Evolutionary conservation across 2,888 invertebrate genomes (phyloP).

Genomic region (Idaea straminata): DNA sequence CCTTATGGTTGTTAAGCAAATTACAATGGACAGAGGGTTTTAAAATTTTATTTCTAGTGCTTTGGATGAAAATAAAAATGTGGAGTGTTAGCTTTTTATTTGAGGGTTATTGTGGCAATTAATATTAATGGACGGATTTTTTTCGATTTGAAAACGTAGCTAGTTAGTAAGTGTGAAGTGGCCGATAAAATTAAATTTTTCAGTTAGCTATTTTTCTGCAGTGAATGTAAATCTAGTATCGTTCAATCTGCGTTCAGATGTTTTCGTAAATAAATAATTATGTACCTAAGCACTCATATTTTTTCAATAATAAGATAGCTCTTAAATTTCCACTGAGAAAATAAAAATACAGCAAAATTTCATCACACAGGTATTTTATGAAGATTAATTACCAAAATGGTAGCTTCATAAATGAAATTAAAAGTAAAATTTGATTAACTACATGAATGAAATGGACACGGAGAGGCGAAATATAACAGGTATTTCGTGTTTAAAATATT

Average conservation of each 20-base stretch:
- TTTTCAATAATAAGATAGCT: no score
- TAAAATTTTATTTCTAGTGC: slow-evolving; percentile 1
- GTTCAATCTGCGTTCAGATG: no score
- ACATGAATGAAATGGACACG: neutral
- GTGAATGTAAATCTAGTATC: no score
- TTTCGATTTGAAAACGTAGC: neutral
- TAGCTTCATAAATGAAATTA: neutral
- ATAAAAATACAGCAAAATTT: neutral
- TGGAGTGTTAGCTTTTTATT: neutral
- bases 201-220: no score
- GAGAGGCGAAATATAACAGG: neutral
- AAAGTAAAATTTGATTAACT: neutral
- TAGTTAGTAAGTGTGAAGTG: neutral
- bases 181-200: neutral
- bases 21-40: slow-evolving; percentile 1
- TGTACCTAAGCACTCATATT: no score
- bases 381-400: neutral
- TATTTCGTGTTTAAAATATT: neutral
- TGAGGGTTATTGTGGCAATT: neutral
- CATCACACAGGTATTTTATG: neutral
- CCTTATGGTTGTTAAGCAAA: neutral
- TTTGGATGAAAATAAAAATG: neutral
- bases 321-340: no score
- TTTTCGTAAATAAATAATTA: no score
- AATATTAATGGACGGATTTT: neutral